phyloP scores from a whole-genome alignment of 2,888 invertebrate species.

The Acholoe squamosa region DNA sequence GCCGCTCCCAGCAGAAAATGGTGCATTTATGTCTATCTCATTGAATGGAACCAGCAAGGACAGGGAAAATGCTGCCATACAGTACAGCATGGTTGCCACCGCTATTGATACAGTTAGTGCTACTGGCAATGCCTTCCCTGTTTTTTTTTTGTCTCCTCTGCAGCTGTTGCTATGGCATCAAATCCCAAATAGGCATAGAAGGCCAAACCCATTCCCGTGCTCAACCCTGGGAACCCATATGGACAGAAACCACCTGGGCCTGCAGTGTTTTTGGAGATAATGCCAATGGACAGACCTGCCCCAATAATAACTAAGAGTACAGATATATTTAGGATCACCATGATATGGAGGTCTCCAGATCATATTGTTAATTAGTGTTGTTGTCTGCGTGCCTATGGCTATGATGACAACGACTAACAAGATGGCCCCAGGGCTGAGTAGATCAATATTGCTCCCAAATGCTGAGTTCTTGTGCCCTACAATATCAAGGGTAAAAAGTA shows the following conservation, averaged over 20 bases:
- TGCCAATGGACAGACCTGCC: not conserved
- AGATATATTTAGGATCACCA: not conserved
- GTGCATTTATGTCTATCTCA: not conserved
- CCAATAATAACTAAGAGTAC: constrained; percentile 4
- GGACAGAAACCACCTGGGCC: not conserved
- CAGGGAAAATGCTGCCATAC: not conserved
- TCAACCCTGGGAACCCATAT: not conserved
- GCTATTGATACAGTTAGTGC: not conserved
- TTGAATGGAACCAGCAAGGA: not conserved
- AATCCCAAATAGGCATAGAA: constrained; percentile 46
- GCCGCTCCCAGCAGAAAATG: not conserved
- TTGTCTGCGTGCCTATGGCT: not conserved
- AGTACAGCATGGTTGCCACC: not conserved
- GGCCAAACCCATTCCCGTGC: not conserved
- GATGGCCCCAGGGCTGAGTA: not conserved
- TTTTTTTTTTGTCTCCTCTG: constrained; percentile 45
- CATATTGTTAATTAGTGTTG: not conserved
- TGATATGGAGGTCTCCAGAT: too few relatives aligned
- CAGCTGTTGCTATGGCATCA: constrained; percentile 18
- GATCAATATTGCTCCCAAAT: not conserved
- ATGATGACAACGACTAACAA: not conserved
- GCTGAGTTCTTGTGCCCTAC: not conserved
- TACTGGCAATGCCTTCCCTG: not conserved
- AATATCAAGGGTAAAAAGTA: not conserved
- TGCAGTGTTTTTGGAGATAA: not conserved